Percentiles rank a stretch among this genome's conserved stretches.
phyloP scores from a whole-genome alignment of 2,797 vertebrate species.

The Poecile montanus region DNA sequence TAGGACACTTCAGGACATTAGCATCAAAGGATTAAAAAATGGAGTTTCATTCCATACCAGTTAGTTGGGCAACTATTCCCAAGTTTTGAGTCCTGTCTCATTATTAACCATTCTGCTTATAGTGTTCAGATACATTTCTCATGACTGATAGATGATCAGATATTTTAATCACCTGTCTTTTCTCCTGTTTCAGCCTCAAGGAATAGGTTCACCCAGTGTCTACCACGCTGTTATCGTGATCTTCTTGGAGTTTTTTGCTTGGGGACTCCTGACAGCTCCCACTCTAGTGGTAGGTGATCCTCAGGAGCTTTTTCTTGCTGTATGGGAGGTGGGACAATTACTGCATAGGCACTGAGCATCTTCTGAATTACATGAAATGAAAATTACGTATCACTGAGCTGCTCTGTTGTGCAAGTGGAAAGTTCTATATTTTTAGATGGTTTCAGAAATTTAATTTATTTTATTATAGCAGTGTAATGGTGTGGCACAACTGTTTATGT shows the following conservation, averaged over 20 bases:
- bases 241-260: constrained; percentile 97
- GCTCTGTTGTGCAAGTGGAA: neutral
- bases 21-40: neutral
- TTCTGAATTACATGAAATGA: neutral
- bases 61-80: neutral
- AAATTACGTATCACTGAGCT: neutral
- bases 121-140: neutral
- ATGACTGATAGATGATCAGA: neutral
- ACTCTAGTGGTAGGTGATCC: constrained; percentile 87
- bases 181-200: constrained; percentile 79
- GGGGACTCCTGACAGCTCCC: constrained; percentile 94
- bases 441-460: neutral
- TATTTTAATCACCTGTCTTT: neutral
- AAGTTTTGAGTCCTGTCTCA: neutral
- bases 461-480: neutral
- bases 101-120: neutral
- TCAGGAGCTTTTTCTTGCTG: fast-evolving
- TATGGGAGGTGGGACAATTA: neutral
- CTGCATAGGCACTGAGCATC: neutral
- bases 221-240: constrained; percentile 96
- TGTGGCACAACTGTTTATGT: neutral
- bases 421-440: neutral
- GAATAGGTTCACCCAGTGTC: constrained; percentile 87
- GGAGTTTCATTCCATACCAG: neutral
- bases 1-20: neutral